phyloP scores from a whole-genome alignment of 2,797 vertebrate species.

The Morus bassanus region DNA sequence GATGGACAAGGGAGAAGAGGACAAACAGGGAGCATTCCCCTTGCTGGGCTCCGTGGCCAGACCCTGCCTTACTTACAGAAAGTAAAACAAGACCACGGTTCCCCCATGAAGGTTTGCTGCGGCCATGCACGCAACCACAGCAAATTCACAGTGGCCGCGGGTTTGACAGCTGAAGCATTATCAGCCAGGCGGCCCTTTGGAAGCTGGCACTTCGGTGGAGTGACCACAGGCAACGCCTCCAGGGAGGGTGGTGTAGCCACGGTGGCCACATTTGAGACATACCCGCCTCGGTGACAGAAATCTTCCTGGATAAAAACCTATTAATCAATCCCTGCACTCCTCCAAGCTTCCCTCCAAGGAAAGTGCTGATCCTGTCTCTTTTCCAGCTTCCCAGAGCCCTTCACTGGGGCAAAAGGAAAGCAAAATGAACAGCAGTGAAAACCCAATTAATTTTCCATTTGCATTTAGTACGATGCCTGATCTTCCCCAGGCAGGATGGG shows the following conservation, averaged over 20 bases:
- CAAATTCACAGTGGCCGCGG: not conserved
- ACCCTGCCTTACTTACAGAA: not conserved
- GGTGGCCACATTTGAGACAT: not conserved
- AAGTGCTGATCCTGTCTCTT: not conserved
- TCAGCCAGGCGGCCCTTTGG: not conserved
- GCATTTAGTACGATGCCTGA: not conserved
- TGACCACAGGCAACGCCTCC: not conserved
- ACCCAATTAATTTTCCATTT: not conserved
- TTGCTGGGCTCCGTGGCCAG: accelerated
- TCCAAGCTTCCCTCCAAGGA: not conserved
- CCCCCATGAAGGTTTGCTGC: not conserved
- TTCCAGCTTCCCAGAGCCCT: not conserved
- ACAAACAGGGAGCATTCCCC: not conserved
- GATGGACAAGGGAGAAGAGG: not conserved
- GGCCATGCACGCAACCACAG: accelerated
- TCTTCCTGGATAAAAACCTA: not conserved
- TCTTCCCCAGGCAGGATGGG: not conserved
- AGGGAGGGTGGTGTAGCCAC: accelerated
- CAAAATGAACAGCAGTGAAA: not conserved
- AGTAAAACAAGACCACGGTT: not conserved
- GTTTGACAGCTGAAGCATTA: not conserved
- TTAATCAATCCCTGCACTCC: not conserved
- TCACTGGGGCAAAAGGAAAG: not conserved
- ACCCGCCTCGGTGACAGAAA: not conserved
- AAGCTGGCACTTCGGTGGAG: not conserved